Conservation (phyloP, 2,797 vertebrate genomes). For the Gallinago nigripennis region DNA sequence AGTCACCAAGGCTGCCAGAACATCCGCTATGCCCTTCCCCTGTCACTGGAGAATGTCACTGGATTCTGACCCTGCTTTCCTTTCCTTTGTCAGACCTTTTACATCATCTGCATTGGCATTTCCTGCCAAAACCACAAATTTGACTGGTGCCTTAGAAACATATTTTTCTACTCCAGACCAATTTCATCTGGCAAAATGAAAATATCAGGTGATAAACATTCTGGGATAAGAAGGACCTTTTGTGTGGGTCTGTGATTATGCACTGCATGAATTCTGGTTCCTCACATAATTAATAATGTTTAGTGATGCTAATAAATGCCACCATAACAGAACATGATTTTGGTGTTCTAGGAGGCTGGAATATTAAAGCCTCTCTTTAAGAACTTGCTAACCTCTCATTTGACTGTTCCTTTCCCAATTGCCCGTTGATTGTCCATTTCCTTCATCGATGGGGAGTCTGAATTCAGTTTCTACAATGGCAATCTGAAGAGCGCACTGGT, state of each 20-base stretch:
- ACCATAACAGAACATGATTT: not conserved
- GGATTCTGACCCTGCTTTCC: not conserved
- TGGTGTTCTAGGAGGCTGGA: not conserved
- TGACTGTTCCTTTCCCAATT: not conserved
- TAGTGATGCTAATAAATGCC: not conserved
- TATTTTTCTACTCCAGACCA: not conserved
- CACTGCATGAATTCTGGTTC: not conserved
- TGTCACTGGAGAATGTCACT: not conserved
- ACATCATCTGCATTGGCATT: not conserved
- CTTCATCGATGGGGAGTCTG: fast-evolving
- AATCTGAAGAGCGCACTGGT: not conserved
- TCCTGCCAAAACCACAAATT: not conserved
- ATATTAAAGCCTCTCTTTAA: not conserved
- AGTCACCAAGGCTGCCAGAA: not conserved
- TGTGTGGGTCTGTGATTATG: not conserved
- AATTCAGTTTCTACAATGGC: not conserved
- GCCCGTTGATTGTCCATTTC: not conserved
- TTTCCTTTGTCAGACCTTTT: not conserved
- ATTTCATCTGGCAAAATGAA: not conserved
- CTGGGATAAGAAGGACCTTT: not conserved
- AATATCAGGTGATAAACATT: not conserved
- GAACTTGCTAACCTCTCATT: not conserved
- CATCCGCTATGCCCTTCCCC: not conserved
- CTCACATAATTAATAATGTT: not conserved
- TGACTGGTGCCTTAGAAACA: not conserved